These are phyloP conservation scores for Sinonovacula constricta DNA, from an alignment of 1,140 invertebrate genomes.

Conservation along the genomic window DNA sequence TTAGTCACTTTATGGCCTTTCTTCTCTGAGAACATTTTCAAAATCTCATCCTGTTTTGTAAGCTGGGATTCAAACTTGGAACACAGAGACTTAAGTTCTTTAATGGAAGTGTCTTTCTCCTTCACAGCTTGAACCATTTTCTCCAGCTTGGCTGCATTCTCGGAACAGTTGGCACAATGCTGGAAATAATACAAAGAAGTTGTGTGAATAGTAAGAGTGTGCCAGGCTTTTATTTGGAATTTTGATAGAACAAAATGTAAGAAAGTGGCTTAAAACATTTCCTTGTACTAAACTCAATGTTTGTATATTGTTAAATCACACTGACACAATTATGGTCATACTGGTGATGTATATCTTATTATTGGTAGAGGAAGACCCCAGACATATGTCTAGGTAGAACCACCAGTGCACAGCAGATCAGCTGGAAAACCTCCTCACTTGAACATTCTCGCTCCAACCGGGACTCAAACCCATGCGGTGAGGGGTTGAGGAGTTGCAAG, in stretches of 20 bases:
- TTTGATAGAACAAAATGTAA: too few relatives aligned
- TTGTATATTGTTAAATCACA: too few relatives aligned
- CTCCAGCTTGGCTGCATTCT: constrained; percentile 40
- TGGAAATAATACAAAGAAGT: constrained; percentile 20
- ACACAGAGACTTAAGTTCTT: constrained; percentile 46
- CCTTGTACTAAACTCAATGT: neutral
- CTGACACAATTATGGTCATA: too few relatives aligned
- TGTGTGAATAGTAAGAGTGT: too few relatives aligned
- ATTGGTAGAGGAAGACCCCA: too few relatives aligned
- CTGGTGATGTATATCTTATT: too few relatives aligned
- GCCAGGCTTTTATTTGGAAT: too few relatives aligned
- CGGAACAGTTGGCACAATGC: constrained; percentile 46
- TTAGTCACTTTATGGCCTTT: constrained; percentile 40
- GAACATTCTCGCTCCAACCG: neutral
- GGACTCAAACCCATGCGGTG: too few relatives aligned
- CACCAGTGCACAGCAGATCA: too few relatives aligned
- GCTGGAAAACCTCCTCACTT: too few relatives aligned
- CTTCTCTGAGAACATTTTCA: constrained; percentile 48
- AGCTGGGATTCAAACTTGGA: constrained; percentile 48
- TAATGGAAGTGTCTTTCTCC: constrained; percentile 47
- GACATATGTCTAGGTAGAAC: too few relatives aligned
- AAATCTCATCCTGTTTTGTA: constrained; percentile 46
- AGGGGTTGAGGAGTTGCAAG: too few relatives aligned
- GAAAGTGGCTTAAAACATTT: neutral
- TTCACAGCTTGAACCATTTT: constrained; percentile 38